Conservation (phyloP, 2,113 vertebrate genomes). For the Platanista minor region DNA sequence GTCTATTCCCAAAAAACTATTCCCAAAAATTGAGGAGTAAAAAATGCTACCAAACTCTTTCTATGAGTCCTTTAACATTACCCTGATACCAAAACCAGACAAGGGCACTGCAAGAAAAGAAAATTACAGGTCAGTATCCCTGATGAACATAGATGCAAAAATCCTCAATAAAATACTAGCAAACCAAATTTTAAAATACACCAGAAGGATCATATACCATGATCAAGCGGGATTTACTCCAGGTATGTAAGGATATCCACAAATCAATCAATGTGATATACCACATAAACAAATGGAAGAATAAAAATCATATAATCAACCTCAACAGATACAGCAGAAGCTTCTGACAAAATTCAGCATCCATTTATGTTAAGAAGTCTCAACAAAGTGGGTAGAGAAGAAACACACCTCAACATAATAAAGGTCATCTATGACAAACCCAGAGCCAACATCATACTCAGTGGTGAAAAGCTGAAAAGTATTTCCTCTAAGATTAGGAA, state of each 20-base stretch:
- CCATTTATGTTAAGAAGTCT: background rate
- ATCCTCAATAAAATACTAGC: background rate
- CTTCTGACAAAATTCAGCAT: background rate
- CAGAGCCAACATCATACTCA: background rate
- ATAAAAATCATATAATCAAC: background rate
- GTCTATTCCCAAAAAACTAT: background rate
- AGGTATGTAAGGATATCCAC: background rate
- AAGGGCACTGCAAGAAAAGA: background rate
- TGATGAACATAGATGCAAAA: background rate
- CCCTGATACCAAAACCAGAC: background rate
- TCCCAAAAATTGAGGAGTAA: background rate
- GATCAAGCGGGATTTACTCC: background rate
- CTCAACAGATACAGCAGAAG: background rate
- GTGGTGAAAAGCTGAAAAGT: background rate
- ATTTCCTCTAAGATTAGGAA: background rate
- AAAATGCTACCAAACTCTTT: background rate
- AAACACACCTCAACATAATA: background rate
- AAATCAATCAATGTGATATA: background rate
- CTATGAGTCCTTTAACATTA: background rate
- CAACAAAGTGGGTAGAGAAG: background rate
- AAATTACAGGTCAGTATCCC: background rate
- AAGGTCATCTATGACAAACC: background rate
- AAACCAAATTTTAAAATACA: background rate
- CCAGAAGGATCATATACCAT: background rate
- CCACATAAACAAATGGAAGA: background rate